Evolutionary conservation across 2,888 invertebrate species (phyloP).

Genomic region (Seira sanloemensis): DNA sequence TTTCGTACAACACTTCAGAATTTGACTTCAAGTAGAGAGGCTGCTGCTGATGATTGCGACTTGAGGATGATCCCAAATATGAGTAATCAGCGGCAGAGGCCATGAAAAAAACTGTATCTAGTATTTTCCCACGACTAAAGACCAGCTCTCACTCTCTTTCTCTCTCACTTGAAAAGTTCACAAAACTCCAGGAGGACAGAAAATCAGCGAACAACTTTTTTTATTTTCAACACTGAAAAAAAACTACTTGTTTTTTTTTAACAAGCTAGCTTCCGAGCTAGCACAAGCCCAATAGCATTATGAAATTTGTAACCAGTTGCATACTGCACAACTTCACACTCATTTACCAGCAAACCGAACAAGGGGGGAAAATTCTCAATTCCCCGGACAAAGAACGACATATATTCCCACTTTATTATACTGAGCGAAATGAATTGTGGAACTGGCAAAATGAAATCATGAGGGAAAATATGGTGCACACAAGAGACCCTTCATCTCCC

Average conservation of each 20-base stretch:
- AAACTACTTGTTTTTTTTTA: background rate
- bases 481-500: conserved; percentile 57
- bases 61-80: conserved; percentile 40
- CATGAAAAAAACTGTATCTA: conserved; percentile 41
- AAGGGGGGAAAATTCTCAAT: background rate
- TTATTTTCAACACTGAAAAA: background rate
- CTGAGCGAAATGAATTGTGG: background rate
- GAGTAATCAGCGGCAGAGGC: conserved; percentile 48
- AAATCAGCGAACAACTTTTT: background rate
- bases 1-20: conserved; percentile 47
- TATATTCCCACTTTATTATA: background rate
- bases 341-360: conserved; percentile 15
- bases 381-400: background rate
- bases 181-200: conserved; percentile 12
- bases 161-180: conserved; percentile 46
- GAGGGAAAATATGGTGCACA: conserved; percentile 32
- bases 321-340: conserved; percentile 15
- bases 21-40: conserved; percentile 42
- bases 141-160: background rate
- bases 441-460: conserved; percentile 18
- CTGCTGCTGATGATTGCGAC: conserved; percentile 30
- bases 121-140: conserved; percentile 27
- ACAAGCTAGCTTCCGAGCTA: background rate
- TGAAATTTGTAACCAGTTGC: conserved; percentile 6
- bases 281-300: background rate